Evolutionary conservation across 1,140 invertebrate genomes (phyloP).

Genomic region (honey bee (Apis mellifera)): Amel_HAv3.1 CM009932.2:7782001-7782500

Average conservation of each 20-base stretch:
- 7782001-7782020: neutral
- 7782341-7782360: too few relatives aligned
- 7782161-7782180: slow-evolving; percentile 13
- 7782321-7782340: neutral
- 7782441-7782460: too few relatives aligned
- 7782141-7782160: slow-evolving; percentile 73
- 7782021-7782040: neutral
- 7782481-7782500: too few relatives aligned
- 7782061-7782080: neutral
- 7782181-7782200: slow-evolving; percentile 47
- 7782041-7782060: too few relatives aligned
- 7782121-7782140: slow-evolving; percentile 54
- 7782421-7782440: too few relatives aligned
- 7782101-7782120: slow-evolving; percentile 23
- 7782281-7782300: neutral
- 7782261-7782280: too few relatives aligned
- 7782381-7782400: neutral
- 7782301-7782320: neutral
- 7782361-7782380: too few relatives aligned
- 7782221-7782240: too few relatives aligned
- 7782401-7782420: too few relatives aligned
- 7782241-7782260: too few relatives aligned
- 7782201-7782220: too few relatives aligned
- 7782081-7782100: slow-evolving; percentile 3
- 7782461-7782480: too few relatives aligned